Evolutionary conservation across 2,797 vertebrate genomes (phyloP).

Genomic region (Clamator glandarius): DNA sequence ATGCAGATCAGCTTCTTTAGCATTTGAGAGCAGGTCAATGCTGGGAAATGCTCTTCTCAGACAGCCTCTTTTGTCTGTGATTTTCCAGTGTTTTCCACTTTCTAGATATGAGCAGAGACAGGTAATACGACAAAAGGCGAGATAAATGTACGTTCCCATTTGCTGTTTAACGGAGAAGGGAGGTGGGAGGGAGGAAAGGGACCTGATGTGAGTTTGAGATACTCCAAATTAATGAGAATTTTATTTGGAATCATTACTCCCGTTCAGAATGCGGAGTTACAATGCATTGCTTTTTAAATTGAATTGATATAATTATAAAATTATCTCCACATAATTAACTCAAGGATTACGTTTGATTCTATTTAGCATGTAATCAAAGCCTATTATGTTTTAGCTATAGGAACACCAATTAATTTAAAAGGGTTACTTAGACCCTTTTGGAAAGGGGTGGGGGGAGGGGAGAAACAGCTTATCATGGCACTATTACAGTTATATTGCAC

Average conservation of each 20-base stretch:
- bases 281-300: slow-evolving; percentile 78
- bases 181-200: slow-evolving; percentile 28
- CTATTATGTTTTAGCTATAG: slow-evolving; percentile 84
- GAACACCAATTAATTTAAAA: slow-evolving; percentile 82
- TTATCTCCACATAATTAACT: slow-evolving; percentile 85
- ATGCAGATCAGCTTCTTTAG: slow-evolving; percentile 89
- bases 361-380: slow-evolving; percentile 84
- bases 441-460: background rate
- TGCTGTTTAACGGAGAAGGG: slow-evolving; percentile 43
- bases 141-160: slow-evolving; percentile 51
- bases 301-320: slow-evolving; percentile 86
- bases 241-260: slow-evolving; percentile 70
- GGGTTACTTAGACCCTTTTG: slow-evolving; percentile 73
- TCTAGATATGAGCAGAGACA: slow-evolving; percentile 74
- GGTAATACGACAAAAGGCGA: slow-evolving; percentile 71
- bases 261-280: slow-evolving; percentile 71
- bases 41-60: slow-evolving; percentile 86
- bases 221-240: slow-evolving; percentile 68
- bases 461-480: background rate
- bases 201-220: slow-evolving; percentile 47
- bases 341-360: slow-evolving; percentile 83
- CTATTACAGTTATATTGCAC: background rate
- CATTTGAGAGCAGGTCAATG: slow-evolving; percentile 87
- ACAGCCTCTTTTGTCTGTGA: slow-evolving; percentile 82
- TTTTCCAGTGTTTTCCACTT: slow-evolving; percentile 79